Percentiles rank a stretch among this genome's conserved stretches.
Evolutionary conservation across 2,113 vertebrate genomes (phyloP).

Genomic region (Pseudorasbora parva): DNA sequence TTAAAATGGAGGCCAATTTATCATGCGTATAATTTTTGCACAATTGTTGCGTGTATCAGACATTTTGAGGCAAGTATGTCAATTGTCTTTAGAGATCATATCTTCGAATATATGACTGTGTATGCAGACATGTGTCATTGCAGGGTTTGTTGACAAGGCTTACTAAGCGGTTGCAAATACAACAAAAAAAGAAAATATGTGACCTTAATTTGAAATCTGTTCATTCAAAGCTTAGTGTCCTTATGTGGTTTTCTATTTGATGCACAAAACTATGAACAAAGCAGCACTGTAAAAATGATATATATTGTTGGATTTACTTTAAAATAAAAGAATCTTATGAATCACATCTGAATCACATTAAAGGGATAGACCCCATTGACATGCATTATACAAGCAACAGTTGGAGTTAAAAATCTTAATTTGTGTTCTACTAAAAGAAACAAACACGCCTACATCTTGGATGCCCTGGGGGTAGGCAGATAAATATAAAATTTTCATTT

Average conservation of each 20-base stretch:
- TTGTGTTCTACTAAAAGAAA: too few relatives aligned
- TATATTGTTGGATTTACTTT: too few relatives aligned
- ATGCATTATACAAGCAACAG: too few relatives aligned
- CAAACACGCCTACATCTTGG: too few relatives aligned
- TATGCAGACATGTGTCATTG: background rate
- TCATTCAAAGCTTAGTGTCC: background rate
- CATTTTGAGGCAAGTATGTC: constrained; percentile 20
- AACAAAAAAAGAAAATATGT: background rate
- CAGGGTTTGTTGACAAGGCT: background rate
- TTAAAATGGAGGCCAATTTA: constrained; percentile 64
- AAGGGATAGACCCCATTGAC: too few relatives aligned
- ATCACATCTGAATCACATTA: too few relatives aligned
- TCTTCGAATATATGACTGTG: constrained; percentile 20
- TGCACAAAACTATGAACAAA: background rate
- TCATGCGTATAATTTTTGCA: constrained; percentile 39
- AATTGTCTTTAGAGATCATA: background rate
- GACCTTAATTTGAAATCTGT: too few relatives aligned
- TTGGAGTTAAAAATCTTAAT: too few relatives aligned
- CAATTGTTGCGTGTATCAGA: constrained; percentile 12
- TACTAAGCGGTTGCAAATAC: background rate
- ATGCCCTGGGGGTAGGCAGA: too few relatives aligned
- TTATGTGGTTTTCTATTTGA: background rate
- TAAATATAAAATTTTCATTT: too few relatives aligned
- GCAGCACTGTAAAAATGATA: background rate
- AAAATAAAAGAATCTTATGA: too few relatives aligned